Conservation (phyloP, 1,140 invertebrate genomes). For the Hypothenemus hampei region DNA sequence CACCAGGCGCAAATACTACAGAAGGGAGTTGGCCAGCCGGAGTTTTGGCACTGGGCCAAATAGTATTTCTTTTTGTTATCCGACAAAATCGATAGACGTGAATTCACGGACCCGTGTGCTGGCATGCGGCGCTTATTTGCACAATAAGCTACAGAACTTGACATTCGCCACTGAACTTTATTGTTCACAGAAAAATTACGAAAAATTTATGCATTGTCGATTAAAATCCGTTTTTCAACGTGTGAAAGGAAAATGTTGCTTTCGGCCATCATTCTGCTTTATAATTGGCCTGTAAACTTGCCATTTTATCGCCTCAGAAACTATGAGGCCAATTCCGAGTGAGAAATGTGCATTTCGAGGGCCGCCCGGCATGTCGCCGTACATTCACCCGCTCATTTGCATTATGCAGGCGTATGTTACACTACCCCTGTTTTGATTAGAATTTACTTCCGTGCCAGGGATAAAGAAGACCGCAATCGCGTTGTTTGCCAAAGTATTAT, state of each 20-base stretch:
- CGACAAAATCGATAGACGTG: constrained; percentile 19
- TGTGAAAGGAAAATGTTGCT: not conserved
- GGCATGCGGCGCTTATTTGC: constrained; percentile 15
- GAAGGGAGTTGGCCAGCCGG: constrained; percentile 17
- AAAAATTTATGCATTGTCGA: no score
- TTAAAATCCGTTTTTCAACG: no score
- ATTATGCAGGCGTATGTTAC: constrained; percentile 7
- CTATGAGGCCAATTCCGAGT: not conserved
- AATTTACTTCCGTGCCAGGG: no score
- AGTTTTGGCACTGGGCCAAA: constrained; percentile 22
- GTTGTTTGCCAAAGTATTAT: no score
- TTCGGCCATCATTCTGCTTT: not conserved
- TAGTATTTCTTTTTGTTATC: constrained; percentile 18
- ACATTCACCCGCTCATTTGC: constrained; percentile 6
- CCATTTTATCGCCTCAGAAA: constrained; percentile 1
- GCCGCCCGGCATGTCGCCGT: not conserved
- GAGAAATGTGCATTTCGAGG: constrained; percentile 5
- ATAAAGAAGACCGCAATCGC: no score
- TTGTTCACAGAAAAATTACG: no score
- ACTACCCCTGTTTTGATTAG: constrained; percentile 1
- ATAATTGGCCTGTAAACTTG: constrained; percentile 8
- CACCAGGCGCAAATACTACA: constrained; percentile 6
- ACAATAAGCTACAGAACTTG: no score
- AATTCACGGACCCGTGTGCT: constrained; percentile 4
- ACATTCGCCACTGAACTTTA: no score